These are phyloP conservation scores for Paelopatides confundens DNA, from an alignment of 53 echinoderm and acorn worm species.

Conservation along the genomic window DNA sequence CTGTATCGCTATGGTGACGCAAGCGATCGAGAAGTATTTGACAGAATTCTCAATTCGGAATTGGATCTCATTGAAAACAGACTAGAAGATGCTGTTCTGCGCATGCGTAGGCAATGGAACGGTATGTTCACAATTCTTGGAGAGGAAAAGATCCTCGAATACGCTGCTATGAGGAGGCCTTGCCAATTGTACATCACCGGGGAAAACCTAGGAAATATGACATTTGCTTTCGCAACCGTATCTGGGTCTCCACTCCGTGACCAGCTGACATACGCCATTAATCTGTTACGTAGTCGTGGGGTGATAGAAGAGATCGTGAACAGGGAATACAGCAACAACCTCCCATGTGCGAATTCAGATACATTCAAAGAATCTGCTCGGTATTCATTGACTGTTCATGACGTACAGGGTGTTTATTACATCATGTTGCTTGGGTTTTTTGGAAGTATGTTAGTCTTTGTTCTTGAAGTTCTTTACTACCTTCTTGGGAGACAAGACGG, in stretches of 20 bases:
- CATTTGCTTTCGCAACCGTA: constrained; percentile 81
- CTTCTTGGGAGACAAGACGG: constrained; percentile 28
- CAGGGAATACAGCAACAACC: constrained; percentile 61
- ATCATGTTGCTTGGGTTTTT: constrained; percentile 79
- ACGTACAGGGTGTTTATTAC: constrained; percentile 85
- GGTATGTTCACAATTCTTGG: constrained; percentile 85
- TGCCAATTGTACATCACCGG: constrained; percentile 82
- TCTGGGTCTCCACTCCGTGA: constrained; percentile 94
- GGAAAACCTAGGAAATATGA: constrained; percentile 78
- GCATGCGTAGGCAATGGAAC: constrained; percentile 81
- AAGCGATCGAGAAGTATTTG: constrained; percentile 61
- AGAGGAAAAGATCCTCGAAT: constrained; percentile 78
- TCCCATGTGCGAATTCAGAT: constrained; percentile 64
- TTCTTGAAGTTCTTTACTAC: constrained; percentile 73
- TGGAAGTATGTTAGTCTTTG: constrained; percentile 75
- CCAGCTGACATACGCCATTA: constrained; percentile 82
- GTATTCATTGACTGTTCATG: constrained; percentile 84
- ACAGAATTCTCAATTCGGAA: constrained; percentile 72
- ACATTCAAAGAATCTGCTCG: constrained; percentile 74
- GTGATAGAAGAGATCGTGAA: constrained; percentile 57
- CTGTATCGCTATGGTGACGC: constrained; percentile 67
- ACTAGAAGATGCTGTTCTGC: constrained; percentile 77
- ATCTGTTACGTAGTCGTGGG: constrained; percentile 58
- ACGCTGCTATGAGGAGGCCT: constrained; percentile 77
- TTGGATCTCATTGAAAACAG: constrained; percentile 73